Percentiles rank a stretch among this genome's conserved stretches.
Conservation (phyloP, 2,797 vertebrate genomes). For the Scomberomorus guttatus region DNA sequence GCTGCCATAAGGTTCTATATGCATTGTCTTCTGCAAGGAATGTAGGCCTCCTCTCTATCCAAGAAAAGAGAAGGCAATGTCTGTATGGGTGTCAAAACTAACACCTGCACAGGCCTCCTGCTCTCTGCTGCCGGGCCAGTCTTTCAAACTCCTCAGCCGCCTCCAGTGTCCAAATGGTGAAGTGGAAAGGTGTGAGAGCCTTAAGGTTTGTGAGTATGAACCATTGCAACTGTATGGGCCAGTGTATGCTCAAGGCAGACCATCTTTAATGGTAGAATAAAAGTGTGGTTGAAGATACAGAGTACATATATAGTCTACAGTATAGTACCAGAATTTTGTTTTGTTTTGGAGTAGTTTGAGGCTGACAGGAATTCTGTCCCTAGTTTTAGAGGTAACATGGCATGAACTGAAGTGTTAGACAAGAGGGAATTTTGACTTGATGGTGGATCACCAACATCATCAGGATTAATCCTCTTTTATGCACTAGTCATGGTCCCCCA, state of each 20-base stretch:
- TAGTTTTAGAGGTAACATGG: background rate
- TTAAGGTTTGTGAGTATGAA: slow-evolving; percentile 14
- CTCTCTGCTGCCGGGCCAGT: slow-evolving; percentile 13
- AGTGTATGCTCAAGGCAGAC: background rate
- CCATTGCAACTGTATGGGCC: background rate
- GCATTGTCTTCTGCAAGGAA: slow-evolving; percentile 10
- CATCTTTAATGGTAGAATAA: background rate
- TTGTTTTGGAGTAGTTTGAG: background rate
- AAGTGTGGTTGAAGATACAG: background rate
- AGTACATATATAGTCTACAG: background rate
- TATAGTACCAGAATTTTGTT: too few relatives aligned
- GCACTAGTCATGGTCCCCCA: too few relatives aligned
- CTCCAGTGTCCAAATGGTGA: slow-evolving; percentile 25
- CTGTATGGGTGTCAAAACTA: slow-evolving; percentile 40
- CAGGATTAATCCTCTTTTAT: slow-evolving; percentile 2
- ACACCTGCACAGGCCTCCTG: slow-evolving; percentile 38
- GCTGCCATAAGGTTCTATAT: slow-evolving; percentile 15
- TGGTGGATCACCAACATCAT: background rate
- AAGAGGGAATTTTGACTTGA: background rate
- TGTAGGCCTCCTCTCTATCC: slow-evolving; percentile 3
- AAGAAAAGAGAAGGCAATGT: slow-evolving; percentile 15
- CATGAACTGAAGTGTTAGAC: background rate
- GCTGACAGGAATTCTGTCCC: too few relatives aligned
- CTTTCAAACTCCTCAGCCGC: slow-evolving; percentile 37
- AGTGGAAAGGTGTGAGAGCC: slow-evolving; percentile 27